Evolutionary conservation across 1,140 invertebrate genomes (phyloP).

Genomic region (Pseudachorutes palmiensis): DNA sequence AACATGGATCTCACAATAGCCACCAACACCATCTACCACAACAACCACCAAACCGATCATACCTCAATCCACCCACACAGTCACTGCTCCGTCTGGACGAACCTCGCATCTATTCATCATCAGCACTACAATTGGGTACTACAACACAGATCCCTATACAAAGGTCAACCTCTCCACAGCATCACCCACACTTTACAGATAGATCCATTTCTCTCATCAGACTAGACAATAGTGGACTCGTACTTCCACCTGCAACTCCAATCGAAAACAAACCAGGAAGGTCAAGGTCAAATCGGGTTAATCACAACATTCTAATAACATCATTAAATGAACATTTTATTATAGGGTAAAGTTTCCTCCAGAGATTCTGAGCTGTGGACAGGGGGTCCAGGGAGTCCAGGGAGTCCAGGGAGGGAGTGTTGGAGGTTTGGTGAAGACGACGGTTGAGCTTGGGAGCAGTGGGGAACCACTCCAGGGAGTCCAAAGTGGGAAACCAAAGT

Average conservation of each 20-base stretch:
- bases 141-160: slow-evolving; percentile 18
- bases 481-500: slow-evolving; percentile 21
- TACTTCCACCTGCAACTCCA: not conserved
- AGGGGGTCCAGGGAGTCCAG: too few species aligned
- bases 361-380: slow-evolving; percentile 13
- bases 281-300: not conserved
- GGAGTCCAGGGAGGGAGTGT: too few species aligned
- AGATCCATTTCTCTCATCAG: slow-evolving; percentile 36
- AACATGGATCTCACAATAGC: slow-evolving; percentile 2
- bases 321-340: not conserved
- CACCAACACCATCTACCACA: slow-evolving; percentile 4
- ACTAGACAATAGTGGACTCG: slow-evolving; percentile 29
- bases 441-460: slow-evolving; percentile 33
- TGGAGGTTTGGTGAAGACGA: slow-evolving; percentile 34
- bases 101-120: slow-evolving; percentile 36
- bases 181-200: slow-evolving; percentile 31
- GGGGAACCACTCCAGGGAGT: slow-evolving; percentile 26
- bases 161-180: slow-evolving; percentile 34
- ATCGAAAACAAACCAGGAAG: not conserved
- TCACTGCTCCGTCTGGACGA: slow-evolving; percentile 33
- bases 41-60: not conserved
- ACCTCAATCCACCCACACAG: slow-evolving; percentile 18
- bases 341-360: slow-evolving; percentile 34
- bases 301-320: not conserved
- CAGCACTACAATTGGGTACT: slow-evolving; percentile 32